A percentile compares a stretch with the other conserved stretches of the same genome.
These are phyloP conservation scores for Actinia tenebrosa DNA, from an alignment of 64 coral and sea anemone genomes.

Conservation along the genomic window DNA sequence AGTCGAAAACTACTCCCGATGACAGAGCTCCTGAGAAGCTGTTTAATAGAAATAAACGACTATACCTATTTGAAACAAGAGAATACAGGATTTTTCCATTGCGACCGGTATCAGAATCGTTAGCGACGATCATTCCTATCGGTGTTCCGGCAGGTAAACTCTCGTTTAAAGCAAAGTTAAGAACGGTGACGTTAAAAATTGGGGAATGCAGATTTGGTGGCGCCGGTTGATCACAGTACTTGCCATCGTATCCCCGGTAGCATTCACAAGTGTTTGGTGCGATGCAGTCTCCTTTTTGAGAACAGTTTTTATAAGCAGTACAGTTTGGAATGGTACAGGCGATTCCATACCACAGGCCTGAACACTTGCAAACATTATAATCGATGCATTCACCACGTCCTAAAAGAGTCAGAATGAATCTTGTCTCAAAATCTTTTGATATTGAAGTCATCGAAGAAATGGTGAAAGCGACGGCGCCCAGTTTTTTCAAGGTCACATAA, in stretches of 20 bases:
- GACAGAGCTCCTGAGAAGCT: constrained; percentile 11
- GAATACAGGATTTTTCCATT: constrained; percentile 37
- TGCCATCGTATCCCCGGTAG: background rate
- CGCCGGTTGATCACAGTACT: constrained; percentile 15
- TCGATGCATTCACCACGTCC: constrained; percentile 32
- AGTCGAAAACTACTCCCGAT: constrained; percentile 7
- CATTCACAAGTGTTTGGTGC: no score
- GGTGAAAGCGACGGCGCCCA: no score
- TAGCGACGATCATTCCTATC: constrained; percentile 11
- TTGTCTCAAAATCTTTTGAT: no score
- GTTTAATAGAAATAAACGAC: background rate
- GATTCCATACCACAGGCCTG: constrained; percentile 11
- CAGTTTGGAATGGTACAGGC: constrained; percentile 41
- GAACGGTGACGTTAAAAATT: background rate
- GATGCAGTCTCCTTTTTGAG: no score
- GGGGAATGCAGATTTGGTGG: constrained; percentile 16
- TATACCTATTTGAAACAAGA: background rate
- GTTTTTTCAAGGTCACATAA: no score
- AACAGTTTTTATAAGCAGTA: background rate
- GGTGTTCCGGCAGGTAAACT: constrained; percentile 7
- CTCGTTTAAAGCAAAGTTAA: constrained; percentile 6
- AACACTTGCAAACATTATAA: constrained; percentile 22
- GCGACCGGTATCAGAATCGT: constrained; percentile 32
- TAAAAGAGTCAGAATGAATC: background rate
- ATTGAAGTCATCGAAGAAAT: no score